Evolutionary conservation across 2,797 vertebrate genomes (phyloP), one percentile per base, ranked within the genome.

Genomic region (Malacoraja senta): DNA sequence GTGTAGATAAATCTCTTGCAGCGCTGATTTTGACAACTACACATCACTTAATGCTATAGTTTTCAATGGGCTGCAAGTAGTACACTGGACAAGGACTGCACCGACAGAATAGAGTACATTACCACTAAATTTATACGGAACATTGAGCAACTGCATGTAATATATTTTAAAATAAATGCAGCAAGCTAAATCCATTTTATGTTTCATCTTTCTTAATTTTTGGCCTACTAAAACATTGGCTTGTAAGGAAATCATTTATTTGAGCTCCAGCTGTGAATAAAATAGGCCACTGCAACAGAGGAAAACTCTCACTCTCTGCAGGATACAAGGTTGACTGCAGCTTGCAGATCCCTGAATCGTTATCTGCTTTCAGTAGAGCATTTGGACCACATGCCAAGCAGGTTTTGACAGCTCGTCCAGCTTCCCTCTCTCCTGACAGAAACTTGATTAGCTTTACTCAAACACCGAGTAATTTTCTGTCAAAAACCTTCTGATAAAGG

Each of bases 391-490:
- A 92, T 92, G 35, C 90, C 68, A 92, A 26, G 24, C 90, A 76
- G 38, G 24, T 71, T 92, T 76, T 92, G 71, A 92, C 90, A 74
- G 90, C 90, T 53, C 10, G 68, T 76, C 90, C 68, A 53, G 84
- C 63, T 88, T 88, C 35, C 63, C n/a, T 3, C 71, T 92, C 17
- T 61, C 29, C 68, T 76, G 71, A 92, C 38, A 24, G 90, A 76
- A 76, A 76, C 90, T 92, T 92, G 90, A 92, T 76, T 76, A 92
- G 65, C 13, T 92, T 92, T 58, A 53, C 90, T 92, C 90, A 92
- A 88, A 72, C 90, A 92, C 38, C 65, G 29, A 13, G 90, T 76
- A 92, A 76, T 92, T 74, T 76, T 68, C 90, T 92, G 90, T 92
- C 90, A 92, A 76, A 92, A 92, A 58, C 35, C 9, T 74, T 88